Evolutionary conservation across 1,140 invertebrate genomes (phyloP).

Genomic region (Ectropis grisescens): DNA sequence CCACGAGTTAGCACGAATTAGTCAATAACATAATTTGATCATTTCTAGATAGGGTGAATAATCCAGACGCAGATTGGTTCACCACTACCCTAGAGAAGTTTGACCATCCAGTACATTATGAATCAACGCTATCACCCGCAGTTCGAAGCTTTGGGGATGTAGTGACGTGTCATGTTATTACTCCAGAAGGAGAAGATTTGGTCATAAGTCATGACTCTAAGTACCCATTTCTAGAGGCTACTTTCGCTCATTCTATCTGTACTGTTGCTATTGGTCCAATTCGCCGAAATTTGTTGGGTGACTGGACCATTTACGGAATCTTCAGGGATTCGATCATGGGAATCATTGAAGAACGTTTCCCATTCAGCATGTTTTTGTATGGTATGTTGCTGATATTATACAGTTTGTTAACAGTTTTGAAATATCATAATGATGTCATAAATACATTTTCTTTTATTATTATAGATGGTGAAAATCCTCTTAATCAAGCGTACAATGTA

Average conservation of each 20-base stretch:
- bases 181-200: slow-evolving; percentile 19
- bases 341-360: slow-evolving; percentile 7
- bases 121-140: slow-evolving; percentile 3
- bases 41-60: slow-evolving; percentile 8
- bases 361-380: slow-evolving; percentile 15
- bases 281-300: slow-evolving; percentile 8
- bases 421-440: too few relatives aligned
- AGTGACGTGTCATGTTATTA: slow-evolving; percentile 15
- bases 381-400: slow-evolving; percentile 10
- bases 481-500: slow-evolving; percentile 17
- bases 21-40: too few relatives aligned
- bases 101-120: slow-evolving; percentile 11
- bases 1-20: too few relatives aligned
- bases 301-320: slow-evolving; percentile 16
- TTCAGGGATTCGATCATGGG: background rate
- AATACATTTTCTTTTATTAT: too few relatives aligned
- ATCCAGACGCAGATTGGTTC: slow-evolving; percentile 1
- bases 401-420: too few relatives aligned
- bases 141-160: slow-evolving; percentile 1
- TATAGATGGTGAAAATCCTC: slow-evolving; percentile 17
- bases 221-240: slow-evolving; percentile 10
- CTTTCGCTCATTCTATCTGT: slow-evolving; percentile 1
- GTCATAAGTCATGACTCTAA: slow-evolving; percentile 7
- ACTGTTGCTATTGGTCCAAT: slow-evolving; percentile 10
- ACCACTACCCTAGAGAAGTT: background rate